Base-by-base conservation (phyloP, 1,140 invertebrate species). In the Papilio machaon region DNA sequence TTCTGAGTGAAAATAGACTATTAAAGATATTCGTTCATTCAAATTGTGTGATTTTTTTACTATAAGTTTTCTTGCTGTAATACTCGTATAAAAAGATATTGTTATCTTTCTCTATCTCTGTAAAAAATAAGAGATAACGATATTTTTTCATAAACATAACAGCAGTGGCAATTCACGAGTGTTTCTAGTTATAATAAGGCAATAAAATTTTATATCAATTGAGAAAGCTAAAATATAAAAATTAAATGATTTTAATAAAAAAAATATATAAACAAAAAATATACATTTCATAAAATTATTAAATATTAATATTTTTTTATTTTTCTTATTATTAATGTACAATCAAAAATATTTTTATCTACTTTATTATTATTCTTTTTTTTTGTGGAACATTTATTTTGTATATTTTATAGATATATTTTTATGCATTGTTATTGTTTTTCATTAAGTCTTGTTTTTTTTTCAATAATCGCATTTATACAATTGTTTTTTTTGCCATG, bases 321-420 rank as follows among this genome's bases (percentile, higher is more conserved):
- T 58, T 8, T 58, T 58, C 9, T 58, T 58, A 6, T 58, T 58
- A 17, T 58, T 58, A 58, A 58, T 58, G 8, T 58, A 19, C n/a
- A 19, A n/a, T 9, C 0, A 58, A 17, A 54, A 15, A 52, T 52
- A 58, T 17, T 58, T 64, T 23, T 64, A 30, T 64, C 23, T 64
- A 64, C 17, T 30, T 30, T 64, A 30, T 64, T 64, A 58, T 58
- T 30, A 30, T 64, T 60, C 7, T 30, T 64, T 64, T 30, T 30
- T 64, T 30, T 30, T 30, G 23, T n/a, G 60, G 60, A 64, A 64
- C 11, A 30, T 64, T 64, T 64, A 64, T 64, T 64, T 64, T 64
- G 2, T 30, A 64, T 11, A 7, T 64, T 30, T 30, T 64, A 30
- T 13, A 30, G 23, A 30, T 13, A 9, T 30, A 30, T 30, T 64